Evolutionary conservation across 2,797 vertebrate species (phyloP), one percentile per base, ranked within the genome.

Genomic region (Coccyzus lansbergi): DNA sequence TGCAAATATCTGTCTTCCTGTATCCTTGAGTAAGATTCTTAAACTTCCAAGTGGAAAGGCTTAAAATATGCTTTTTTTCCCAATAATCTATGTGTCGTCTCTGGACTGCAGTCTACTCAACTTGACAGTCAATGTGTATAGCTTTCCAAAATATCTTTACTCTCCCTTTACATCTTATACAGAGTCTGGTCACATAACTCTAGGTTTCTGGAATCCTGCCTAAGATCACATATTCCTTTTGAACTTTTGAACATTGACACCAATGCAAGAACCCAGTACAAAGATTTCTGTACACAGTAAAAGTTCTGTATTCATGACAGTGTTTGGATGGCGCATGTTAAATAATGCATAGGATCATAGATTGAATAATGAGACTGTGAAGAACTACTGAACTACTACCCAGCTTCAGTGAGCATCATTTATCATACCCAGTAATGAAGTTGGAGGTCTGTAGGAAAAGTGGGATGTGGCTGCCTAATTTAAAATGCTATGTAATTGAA

Each of bases 281-380:
- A 82, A 85, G 70, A 75, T 64, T 85, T 87, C 88, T 58, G 18
- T 38, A 62, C 31, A 58, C 17, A 71, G 29, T 52, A 51, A 15
- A 89, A 93, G 49, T 88, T 77, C 62, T 80, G 53, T 94, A 70
- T 78, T 94, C 42, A 59, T 46, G 17, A 59, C 24, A 42, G 10
- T 36, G 8, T 33, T 83, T 80, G 46, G 60, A 85, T 72, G n/a
- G 86, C 31, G 51, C 10, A 34, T 12, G 26, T 46, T 94, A 89
- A 95, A 95, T 87, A 88, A 92, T 95, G 81, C 49, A 94, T 68
- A 33, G 4, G 8, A 40, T 67, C 42, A 60, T 77, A 68, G 31
- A 63, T 22, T 88, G 81, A 90, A 85, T 90, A 92, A 90, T 44
- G 81, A 92, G 49, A 53, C 64, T 82, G 24, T 62, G 82, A 85